Evolutionary conservation across 2,113 vertebrate species (phyloP).

Genomic region (Tichodroma muraria): DNA sequence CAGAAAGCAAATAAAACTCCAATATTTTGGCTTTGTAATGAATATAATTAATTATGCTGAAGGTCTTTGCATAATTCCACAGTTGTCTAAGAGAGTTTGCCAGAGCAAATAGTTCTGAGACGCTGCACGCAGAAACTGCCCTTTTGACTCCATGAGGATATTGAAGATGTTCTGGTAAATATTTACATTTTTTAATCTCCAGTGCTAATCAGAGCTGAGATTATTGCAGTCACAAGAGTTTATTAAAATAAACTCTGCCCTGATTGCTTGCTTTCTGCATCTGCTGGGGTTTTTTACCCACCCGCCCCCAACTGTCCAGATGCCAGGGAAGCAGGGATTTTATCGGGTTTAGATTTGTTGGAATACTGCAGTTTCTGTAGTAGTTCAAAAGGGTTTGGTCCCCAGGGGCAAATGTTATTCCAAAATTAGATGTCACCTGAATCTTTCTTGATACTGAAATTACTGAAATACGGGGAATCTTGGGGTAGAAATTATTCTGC

Average conservation of each 20-base stretch:
- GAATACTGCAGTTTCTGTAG: background rate
- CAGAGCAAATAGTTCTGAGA: background rate
- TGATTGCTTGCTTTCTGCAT: background rate
- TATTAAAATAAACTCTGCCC: slow-evolving; percentile 9
- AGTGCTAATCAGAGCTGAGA: slow-evolving; percentile 24
- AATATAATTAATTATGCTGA: background rate
- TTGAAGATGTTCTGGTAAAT: slow-evolving; percentile 39
- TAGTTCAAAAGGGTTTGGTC: background rate
- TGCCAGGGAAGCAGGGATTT: background rate
- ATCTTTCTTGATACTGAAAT: background rate
- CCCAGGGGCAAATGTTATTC: background rate
- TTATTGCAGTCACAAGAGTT: slow-evolving; percentile 6
- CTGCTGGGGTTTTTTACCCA: background rate
- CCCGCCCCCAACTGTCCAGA: background rate
- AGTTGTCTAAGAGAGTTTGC: background rate
- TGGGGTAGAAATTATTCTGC: background rate
- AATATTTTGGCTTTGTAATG: background rate
- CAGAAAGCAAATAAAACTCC: background rate
- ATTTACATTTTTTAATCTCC: slow-evolving; percentile 38
- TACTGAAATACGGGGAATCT: background rate
- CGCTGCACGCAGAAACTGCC: background rate
- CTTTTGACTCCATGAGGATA: background rate
- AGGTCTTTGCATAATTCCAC: background rate
- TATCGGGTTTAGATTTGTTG: background rate
- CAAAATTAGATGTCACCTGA: background rate